Evolutionary conservation across 2,797 vertebrate species (phyloP).

Genomic region (Sebastes kiyomatsui): DNA sequence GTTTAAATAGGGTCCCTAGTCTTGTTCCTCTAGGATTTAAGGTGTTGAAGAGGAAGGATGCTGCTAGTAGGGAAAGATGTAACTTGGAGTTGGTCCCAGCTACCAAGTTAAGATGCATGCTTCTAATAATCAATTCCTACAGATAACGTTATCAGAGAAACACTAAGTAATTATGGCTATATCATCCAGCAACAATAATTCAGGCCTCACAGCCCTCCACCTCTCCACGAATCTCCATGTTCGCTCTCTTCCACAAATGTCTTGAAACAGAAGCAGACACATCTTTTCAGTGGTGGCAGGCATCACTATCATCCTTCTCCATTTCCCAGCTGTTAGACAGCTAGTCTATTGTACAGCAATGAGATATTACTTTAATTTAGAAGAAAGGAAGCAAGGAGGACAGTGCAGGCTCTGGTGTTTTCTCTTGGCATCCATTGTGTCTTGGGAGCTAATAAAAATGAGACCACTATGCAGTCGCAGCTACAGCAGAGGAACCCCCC

Average conservation of each 20-base stretch:
- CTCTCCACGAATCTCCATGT: neutral
- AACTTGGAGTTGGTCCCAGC: neutral
- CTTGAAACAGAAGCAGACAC: constrained; percentile 23
- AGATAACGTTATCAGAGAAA: neutral
- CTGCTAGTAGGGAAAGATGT: neutral
- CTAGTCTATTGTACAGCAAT: constrained; percentile 61
- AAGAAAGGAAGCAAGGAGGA: constrained; percentile 61
- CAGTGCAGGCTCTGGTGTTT: constrained; percentile 57
- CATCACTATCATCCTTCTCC: constrained; percentile 57
- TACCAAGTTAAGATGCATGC: neutral
- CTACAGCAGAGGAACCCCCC: constrained; percentile 22
- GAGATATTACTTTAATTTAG: constrained; percentile 80
- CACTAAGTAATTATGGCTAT: neutral
- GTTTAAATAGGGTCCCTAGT: no score
- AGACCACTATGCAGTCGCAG: constrained; percentile 49
- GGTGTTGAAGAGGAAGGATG: neutral
- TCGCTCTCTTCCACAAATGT: neutral
- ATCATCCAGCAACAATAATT: neutral
- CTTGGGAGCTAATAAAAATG: constrained; percentile 75
- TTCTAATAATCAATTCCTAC: neutral
- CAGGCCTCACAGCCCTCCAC: neutral
- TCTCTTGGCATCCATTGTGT: constrained; percentile 62
- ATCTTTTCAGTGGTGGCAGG: constrained; percentile 29
- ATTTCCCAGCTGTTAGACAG: constrained; percentile 59
- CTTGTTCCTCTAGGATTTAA: neutral